Percentiles rank a stretch among this genome's conserved stretches.
These are phyloP conservation scores for Melikaiella ostensackeni DNA, from an alignment of 2,888 invertebrate genomes.

Conservation along the genomic window DNA sequence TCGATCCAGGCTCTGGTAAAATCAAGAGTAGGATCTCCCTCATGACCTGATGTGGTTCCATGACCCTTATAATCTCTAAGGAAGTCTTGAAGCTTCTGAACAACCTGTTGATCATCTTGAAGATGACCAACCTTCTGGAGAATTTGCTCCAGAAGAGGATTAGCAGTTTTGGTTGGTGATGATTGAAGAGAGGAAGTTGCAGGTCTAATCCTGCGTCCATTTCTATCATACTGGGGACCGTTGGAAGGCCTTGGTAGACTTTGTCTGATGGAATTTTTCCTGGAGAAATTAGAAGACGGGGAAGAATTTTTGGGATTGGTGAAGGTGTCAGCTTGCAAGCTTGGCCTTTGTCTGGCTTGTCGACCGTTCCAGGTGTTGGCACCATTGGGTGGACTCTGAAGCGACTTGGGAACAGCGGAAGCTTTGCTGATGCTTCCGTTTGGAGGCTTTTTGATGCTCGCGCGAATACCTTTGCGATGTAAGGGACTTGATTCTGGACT, in stretches of 20 bases:
- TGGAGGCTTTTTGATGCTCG: slow-evolving; percentile 74
- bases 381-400: slow-evolving; percentile 60
- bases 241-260: slow-evolving; percentile 75
- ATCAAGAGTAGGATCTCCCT: slow-evolving; percentile 82
- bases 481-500: slow-evolving; percentile 78
- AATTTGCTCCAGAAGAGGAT: slow-evolving; percentile 85
- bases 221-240: slow-evolving; percentile 76
- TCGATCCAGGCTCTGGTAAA: slow-evolving; percentile 87
- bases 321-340: slow-evolving; percentile 83
- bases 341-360: slow-evolving; percentile 75
- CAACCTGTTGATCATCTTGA: slow-evolving; percentile 85
- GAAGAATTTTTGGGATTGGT: slow-evolving; percentile 65
- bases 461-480: slow-evolving; percentile 78
- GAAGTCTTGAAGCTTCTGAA: slow-evolving; percentile 86
- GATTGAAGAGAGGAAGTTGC: slow-evolving; percentile 80
- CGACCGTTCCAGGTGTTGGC: slow-evolving; percentile 89
- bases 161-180: slow-evolving; percentile 82
- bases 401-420: slow-evolving; percentile 70
- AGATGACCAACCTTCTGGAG: slow-evolving; percentile 85
- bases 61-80: slow-evolving; percentile 80
- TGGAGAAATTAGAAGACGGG: slow-evolving; percentile 64
- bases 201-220: slow-evolving; percentile 77
- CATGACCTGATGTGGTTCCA: slow-evolving; percentile 58
- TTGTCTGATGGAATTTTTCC: slow-evolving; percentile 75
- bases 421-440: slow-evolving; percentile 78